Evolutionary conservation across 2,888 invertebrate species (phyloP), one percentile per base, ranked within the genome.

Genomic region (Lingula anatina): DNA sequence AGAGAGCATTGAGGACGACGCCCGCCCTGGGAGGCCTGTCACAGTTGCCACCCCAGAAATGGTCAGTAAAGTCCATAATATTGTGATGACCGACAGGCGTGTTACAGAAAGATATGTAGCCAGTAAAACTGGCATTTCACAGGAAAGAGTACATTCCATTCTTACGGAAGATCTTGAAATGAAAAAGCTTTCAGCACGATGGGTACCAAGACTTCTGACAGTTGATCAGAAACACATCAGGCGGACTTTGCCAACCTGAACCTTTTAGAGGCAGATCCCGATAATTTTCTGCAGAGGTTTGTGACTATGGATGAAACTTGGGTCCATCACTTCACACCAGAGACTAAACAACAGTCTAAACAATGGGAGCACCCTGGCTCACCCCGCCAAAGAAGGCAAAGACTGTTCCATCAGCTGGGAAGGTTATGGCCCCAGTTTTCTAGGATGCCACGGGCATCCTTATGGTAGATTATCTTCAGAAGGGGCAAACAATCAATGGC

Each of bases 241-340:
- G 47, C 2, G 36, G 46, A 38, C 38, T 38, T 38, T 37, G 37
- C 38, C 46, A 20, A 25, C 5, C 31, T 7, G 23, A 24, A 18
- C 18, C 24, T 18, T 46, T 38, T 46, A 38, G 46, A 46, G 38
- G 46, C 46, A 46, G 46, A 46, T 46, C 36, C 36, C 36, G 46
- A 36, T 38, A 21, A 3, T 46, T 47, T 47, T 24, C 24, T 47
- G 27, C 40, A 27, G 26, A n/a, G 66, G 38, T 64, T 64, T 41
- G 56, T 75, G 31, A 72, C 68, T 49, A 61, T 70, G 12, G 72
- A 74, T 59, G 67, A 75, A 67, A 73, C 68, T 42, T 71, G 67
- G 68, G 60, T 73, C 39, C 63, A 68, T 51, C 59, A 60, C 54
- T 63, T 57, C 51, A 69, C 58, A 44, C 64, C 68, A 49, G 67